Percentiles rank a stretch among this genome's conserved stretches.
Conservation (phyloP, 2,797 vertebrate genomes). For the Acipenser oxyrinchus region DNA sequence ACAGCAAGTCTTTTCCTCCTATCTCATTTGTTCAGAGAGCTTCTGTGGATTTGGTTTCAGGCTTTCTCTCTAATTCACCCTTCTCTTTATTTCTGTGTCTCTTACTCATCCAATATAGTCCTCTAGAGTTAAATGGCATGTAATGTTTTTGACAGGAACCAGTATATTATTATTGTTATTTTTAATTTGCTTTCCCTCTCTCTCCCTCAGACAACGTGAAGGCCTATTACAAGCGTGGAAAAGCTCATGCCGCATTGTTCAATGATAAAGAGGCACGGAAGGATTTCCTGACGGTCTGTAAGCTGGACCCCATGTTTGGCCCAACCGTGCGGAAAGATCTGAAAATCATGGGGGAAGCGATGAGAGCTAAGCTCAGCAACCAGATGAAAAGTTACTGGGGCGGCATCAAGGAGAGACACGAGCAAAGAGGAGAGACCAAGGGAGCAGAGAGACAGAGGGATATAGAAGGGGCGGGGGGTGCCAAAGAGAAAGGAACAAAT, state of each 20-base stretch:
- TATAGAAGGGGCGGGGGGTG: conserved; percentile 14
- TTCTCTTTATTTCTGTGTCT: too few relatives aligned
- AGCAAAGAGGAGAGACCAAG: conserved; percentile 21
- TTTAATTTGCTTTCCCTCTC: too few relatives aligned
- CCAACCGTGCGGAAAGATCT: conserved; percentile 49
- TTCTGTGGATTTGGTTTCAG: too few relatives aligned
- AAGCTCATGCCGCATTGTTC: conserved; percentile 52
- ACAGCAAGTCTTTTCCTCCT: too few relatives aligned
- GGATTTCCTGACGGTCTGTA: conserved; percentile 48
- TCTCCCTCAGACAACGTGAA: conserved; percentile 54
- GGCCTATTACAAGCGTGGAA: conserved; percentile 55
- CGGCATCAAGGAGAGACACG: conserved; percentile 40
- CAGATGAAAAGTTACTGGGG: conserved; percentile 61
- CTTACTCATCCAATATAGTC: too few relatives aligned
- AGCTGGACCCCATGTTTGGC: conserved; percentile 52
- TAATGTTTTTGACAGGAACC: too few relatives aligned
- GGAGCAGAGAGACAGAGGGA: conserved; percentile 8
- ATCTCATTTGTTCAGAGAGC: too few relatives aligned
- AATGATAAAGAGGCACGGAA: conserved; percentile 45
- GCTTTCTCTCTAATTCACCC: too few relatives aligned
- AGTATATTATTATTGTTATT: too few relatives aligned
- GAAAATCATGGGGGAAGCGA: conserved; percentile 42
- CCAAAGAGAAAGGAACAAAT: conserved; percentile 24
- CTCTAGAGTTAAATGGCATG: too few relatives aligned
- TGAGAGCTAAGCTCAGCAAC: conserved; percentile 33